Percentiles rank a stretch among this genome's conserved stretches.
These are phyloP conservation scores for Hemicrepidius hirtus DNA, from an alignment of 2,888 invertebrate species.

Conservation along the genomic window DNA sequence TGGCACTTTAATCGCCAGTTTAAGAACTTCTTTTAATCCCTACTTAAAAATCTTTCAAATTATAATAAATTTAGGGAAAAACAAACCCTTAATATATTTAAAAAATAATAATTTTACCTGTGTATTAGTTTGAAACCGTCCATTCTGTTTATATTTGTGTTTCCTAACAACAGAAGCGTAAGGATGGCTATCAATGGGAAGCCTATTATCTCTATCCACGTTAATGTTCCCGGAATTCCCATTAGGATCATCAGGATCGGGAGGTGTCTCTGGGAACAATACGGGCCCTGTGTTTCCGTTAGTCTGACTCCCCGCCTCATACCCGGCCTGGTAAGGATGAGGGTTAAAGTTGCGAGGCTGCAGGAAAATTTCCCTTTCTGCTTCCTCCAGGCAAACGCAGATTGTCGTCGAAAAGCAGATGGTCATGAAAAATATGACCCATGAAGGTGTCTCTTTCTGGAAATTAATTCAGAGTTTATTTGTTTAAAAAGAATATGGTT, in stretches of 20 bases:
- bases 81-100: too few species aligned
- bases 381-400: constrained; percentile 61
- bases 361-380: constrained; percentile 68
- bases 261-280: constrained; percentile 57
- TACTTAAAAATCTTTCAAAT: too few species aligned
- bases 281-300: constrained; percentile 56
- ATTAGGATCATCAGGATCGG: constrained; percentile 53
- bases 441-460: constrained; percentile 21
- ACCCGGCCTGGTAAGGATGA: constrained; percentile 65
- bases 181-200: constrained; percentile 62
- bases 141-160: constrained; percentile 59
- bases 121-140: constrained; percentile 53
- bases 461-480: constrained; percentile 22
- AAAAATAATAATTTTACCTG: constrained; percentile 31
- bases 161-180: constrained; percentile 64
- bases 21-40: too few species aligned
- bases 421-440: constrained; percentile 29
- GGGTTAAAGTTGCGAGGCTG: constrained; percentile 71
- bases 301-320: constrained; percentile 39
- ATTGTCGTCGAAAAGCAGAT: constrained; percentile 35
- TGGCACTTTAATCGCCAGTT: constrained; percentile 22
- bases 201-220: constrained; percentile 49
- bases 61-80: too few species aligned
- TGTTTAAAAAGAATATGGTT: too few species aligned
- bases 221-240: constrained; percentile 53